phyloP scores from a whole-genome alignment of 1,140 invertebrate species.

The Prorops nasuta region DNA sequence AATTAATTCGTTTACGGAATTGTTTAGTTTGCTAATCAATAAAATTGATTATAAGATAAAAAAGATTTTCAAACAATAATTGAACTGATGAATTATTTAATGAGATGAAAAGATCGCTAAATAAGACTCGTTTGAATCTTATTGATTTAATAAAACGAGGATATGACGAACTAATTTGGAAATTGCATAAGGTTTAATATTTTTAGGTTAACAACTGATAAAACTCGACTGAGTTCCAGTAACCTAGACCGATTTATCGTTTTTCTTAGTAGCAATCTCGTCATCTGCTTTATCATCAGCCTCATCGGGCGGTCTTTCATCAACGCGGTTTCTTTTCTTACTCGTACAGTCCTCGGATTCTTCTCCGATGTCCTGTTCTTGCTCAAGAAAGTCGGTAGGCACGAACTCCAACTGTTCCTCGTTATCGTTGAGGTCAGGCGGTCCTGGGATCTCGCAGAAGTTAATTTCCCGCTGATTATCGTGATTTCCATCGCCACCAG shows the following conservation, averaged over 20 bases:
- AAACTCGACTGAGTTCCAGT: no score
- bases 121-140: no score
- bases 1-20: no score
- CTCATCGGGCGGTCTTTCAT: slow-evolving; percentile 20
- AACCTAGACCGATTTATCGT: slow-evolving; percentile 26
- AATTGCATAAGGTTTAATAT: no score
- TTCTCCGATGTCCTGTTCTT: slow-evolving; percentile 52
- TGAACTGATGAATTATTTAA: no score
- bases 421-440: slow-evolving; percentile 40
- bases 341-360: slow-evolving; percentile 41
- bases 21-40: no score
- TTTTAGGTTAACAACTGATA: no score
- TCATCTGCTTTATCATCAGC: slow-evolving; percentile 26
- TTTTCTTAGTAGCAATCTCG: slow-evolving; percentile 17
- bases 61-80: no score
- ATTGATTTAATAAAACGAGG: no score
- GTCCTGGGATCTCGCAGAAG: slow-evolving; percentile 36
- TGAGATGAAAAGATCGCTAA: no score
- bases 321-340: slow-evolving; percentile 22
- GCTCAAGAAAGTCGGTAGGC: slow-evolving; percentile 52
- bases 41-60: no score
- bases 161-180: no score
- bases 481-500: slow-evolving; percentile 36
- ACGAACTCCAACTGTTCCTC: slow-evolving; percentile 55
- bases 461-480: slow-evolving; percentile 22